Percentiles rank a stretch among this genome's conserved stretches.
These are phyloP conservation scores for Apeira syringaria DNA, from an alignment of 2,888 invertebrate species.

Conservation along the genomic window DNA sequence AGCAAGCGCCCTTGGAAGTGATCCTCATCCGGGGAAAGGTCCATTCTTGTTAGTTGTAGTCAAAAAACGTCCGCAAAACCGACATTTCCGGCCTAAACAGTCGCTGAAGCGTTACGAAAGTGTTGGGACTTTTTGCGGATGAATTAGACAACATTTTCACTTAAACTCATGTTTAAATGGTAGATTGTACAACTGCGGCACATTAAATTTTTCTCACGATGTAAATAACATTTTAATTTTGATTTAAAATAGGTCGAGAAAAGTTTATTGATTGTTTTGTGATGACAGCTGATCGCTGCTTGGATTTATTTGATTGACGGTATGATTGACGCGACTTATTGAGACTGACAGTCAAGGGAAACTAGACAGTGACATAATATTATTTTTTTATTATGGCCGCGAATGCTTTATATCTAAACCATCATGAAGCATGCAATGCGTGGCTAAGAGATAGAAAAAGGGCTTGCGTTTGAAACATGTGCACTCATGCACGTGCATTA, in stretches of 20 bases:
- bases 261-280: constrained; percentile 15
- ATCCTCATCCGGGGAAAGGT: constrained; percentile 91
- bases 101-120: constrained; percentile 63
- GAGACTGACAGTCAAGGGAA: too few species aligned
- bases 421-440: too few species aligned
- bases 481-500: too few species aligned
- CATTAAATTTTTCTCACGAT: background rate
- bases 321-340: too few species aligned
- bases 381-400: too few species aligned
- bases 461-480: too few species aligned
- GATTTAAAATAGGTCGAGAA: background rate
- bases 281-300: constrained; percentile 8
- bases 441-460: too few species aligned
- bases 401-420: too few species aligned
- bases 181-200: background rate
- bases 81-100: constrained; percentile 57
- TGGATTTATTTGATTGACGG: background rate
- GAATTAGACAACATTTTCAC: constrained; percentile 12
- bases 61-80: constrained; percentile 44
- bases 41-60: constrained; percentile 64
- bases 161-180: constrained; percentile 7
- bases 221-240: background rate
- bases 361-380: too few species aligned
- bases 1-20: constrained; percentile 90
- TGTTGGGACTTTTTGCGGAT: constrained; percentile 3